Evolutionary conservation across 2,113 vertebrate genomes (phyloP).

Genomic region (Genyomyrus donnyi): DNA sequence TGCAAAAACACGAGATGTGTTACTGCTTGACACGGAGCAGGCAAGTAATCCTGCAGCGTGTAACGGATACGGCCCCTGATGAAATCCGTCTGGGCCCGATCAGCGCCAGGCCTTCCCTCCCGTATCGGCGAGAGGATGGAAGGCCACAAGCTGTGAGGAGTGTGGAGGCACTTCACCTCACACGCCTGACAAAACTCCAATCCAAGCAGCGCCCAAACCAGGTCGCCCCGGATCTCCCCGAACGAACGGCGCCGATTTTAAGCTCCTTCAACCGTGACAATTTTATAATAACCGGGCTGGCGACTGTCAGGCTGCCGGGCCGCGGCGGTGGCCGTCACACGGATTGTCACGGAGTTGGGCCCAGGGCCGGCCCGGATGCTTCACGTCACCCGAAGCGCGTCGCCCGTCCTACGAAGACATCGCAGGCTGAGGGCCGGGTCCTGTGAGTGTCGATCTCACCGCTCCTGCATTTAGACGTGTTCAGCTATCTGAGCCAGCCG

Average conservation of each 20-base stretch:
- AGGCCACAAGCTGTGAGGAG: conserved; percentile 47
- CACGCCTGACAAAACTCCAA: conserved; percentile 44
- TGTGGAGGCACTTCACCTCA: conserved; percentile 54
- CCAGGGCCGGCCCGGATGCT: neutral
- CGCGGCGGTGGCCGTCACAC: neutral
- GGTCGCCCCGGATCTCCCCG: neutral
- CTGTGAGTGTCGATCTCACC: neutral
- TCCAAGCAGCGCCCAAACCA: neutral
- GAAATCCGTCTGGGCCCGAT: conserved; percentile 75
- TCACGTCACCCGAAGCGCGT: neutral
- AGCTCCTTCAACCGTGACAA: neutral
- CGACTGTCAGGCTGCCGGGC: neutral
- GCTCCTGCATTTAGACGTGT: neutral
- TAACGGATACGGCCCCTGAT: conserved; percentile 78
- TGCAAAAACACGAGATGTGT: conserved; percentile 75
- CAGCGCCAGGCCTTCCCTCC: conserved; percentile 55
- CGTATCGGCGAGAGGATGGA: conserved; percentile 47
- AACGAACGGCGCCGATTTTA: neutral
- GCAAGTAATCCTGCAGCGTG: conserved; percentile 76
- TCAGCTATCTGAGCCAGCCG: neutral
- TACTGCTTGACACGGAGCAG: conserved; percentile 73
- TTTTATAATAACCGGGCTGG: neutral
- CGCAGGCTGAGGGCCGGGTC: neutral
- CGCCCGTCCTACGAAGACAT: neutral
- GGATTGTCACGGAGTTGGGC: neutral